Evolutionary conservation across 2,113 vertebrate genomes (phyloP).

Genomic region (Stegastes partitus): DNA sequence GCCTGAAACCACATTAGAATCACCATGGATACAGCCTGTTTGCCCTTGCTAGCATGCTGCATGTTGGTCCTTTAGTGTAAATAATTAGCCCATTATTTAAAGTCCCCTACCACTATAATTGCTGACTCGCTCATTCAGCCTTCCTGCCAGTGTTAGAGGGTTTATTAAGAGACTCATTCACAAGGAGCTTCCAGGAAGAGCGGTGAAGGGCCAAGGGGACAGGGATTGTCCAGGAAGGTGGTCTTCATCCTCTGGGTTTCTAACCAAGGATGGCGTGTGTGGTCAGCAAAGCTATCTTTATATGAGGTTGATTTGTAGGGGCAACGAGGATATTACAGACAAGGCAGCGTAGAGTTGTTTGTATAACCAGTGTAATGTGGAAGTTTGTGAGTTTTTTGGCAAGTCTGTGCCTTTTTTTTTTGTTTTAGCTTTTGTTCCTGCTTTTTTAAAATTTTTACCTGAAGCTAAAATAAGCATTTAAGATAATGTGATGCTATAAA

Average conservation of each 20-base stretch:
- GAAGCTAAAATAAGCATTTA: slow-evolving; percentile 18
- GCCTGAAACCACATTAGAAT: slow-evolving; percentile 10
- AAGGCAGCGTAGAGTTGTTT: background rate
- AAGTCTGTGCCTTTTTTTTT: background rate
- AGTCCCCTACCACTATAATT: background rate
- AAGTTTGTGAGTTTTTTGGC: background rate
- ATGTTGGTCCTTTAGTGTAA: slow-evolving; percentile 6
- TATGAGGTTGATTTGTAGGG: background rate
- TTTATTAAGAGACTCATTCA: too few relatives aligned
- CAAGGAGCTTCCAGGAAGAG: too few relatives aligned
- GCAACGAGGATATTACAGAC: too few relatives aligned
- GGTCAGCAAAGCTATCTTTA: background rate
- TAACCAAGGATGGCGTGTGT: background rate
- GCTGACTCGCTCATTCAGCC: background rate
- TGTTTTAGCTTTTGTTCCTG: background rate
- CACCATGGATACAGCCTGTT: slow-evolving; percentile 22
- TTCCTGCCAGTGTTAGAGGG: too few relatives aligned
- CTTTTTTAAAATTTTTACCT: slow-evolving; percentile 8
- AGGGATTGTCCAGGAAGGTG: background rate
- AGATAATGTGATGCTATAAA: background rate
- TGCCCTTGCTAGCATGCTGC: slow-evolving; percentile 5
- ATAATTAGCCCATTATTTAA: slow-evolving; percentile 31
- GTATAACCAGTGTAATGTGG: background rate
- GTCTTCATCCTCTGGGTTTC: slow-evolving; percentile 1
- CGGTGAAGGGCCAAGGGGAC: background rate